Evolutionary conservation across 2,888 invertebrate species (phyloP), one percentile per base, ranked within the genome.

Genomic region (Acholoe squamosa): DNA sequence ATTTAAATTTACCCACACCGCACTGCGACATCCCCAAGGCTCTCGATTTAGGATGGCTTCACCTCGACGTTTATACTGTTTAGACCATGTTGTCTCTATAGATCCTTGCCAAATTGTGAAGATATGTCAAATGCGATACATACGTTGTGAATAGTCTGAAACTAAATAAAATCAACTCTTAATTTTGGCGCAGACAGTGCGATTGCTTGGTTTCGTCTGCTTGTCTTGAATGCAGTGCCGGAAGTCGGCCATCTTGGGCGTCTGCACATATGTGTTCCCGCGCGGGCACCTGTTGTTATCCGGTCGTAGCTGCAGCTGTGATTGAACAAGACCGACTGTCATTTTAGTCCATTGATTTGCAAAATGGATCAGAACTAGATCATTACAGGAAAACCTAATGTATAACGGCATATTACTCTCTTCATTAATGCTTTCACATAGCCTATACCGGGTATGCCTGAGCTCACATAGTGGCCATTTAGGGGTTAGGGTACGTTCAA

Each of bases 1-100:
- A 86, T 86, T 86, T 86, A 86, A 86, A 54, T 86, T 86, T 86
- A 86, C 86, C 86, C 86, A 86, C 16, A 56, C 54, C 56, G 52
- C 86, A 52, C 86, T 86, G 86, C 56, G 86, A 28, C 52, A 86
- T 19, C 54, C 0, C 28, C 16, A 19, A 52, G 0, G 16, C 14
- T 19, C 54, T 19, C 19, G 34, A n/a, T 19, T 19, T 19, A 19
- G 19, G 3, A 3, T n/a, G 61, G 19, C 61, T n/a, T n/a, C 14
- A 61, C 19, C 12, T 19, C 19, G 5, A 61, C n/a, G 5, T 61
- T 61, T n/a, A n/a, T 14, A n/a, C 7, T 0, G n/a, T 12, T 12
- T n/a, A 61, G 22, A 61, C 22, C 61, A 19, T 61, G 61, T 61
- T n/a, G 1, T 3, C 19, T 3, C 3, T 61, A 61, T 14, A 61